Evolutionary conservation across 2,888 invertebrate species (phyloP), one percentile per base, ranked within the genome.

Genomic region (Melieria picta): DNA sequence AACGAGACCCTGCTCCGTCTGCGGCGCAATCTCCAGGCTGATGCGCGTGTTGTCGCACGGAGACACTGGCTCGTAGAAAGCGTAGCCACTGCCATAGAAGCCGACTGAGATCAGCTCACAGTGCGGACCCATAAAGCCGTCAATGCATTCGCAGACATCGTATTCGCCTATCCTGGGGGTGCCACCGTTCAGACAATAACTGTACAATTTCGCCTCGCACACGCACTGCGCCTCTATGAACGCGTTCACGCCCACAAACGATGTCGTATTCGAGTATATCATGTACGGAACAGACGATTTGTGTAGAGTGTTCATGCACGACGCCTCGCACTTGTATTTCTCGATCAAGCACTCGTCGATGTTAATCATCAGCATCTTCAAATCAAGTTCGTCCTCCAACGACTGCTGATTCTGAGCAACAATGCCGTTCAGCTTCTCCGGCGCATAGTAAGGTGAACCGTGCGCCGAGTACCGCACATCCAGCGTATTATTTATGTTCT

Each of bases 401-500:
- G 91, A 90, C 57, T 90, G 89, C 77, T 93, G 91, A 80, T 93
- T 90, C 72, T 90, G 90, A 7, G 91, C 90, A n/a, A 94, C 90
- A 82, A 95, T 91, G 6, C 95, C 94, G 80, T 99, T 95, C 7
- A 98, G 88, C 82, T 93, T 94, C 85, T 95, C 95, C 0, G 97
- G 90, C 0, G 93, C 91, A 84, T 96, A 97, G 85, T 97, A 97
- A 0, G 98, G 97, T 0, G 97, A 97, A 0, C 96, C 96, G 82
- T 97, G 97, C 0, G 95, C 98, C 0, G 97, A 94, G 84, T 94
- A 98, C 77, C 97, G 89, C 0, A 98, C 93, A 82, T 98, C 98
- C 74, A 96, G 87, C 9, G 92, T 89, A 1, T 90, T 89, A 10
- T 85, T 81, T 72, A 88, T 88, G 74, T 90, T 90, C 79, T 92